phyloP scores from a whole-genome alignment of 1,140 invertebrate species.

The Megalopta genalis region DNA sequence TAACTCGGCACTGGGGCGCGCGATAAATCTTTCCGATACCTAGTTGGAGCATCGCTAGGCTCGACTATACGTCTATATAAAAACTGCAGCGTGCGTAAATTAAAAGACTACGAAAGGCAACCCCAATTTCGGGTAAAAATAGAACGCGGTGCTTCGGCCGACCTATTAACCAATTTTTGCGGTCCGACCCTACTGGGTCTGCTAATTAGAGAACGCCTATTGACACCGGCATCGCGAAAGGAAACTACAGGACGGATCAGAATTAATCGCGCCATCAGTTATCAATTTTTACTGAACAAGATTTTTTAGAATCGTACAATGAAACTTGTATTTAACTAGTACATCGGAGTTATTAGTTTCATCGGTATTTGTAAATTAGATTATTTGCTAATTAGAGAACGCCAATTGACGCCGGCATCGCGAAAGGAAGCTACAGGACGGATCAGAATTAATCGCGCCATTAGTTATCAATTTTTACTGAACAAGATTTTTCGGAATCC shows the following conservation, averaged over 20 bases:
- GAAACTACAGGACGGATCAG: no score
- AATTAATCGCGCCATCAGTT: no score
- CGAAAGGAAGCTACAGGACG: no score
- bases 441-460: no score
- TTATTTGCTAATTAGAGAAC: constrained; percentile 2
- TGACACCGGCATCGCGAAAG: not conserved
- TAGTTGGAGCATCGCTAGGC: not conserved
- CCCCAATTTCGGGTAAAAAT: not conserved
- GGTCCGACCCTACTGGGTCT: not conserved
- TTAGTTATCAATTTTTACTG: no score
- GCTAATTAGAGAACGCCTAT: constrained; percentile 6
- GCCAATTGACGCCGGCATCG: not conserved
- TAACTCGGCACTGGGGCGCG: constrained; percentile 32
- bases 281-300: no score
- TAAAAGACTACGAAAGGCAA: not conserved
- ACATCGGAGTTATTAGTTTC: no score
- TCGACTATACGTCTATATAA: not conserved
- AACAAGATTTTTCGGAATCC: no score
- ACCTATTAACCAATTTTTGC: not conserved
- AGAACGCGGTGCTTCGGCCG: not conserved
- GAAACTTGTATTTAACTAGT: no score
- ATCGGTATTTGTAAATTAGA: no score
- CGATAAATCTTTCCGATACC: constrained; percentile 41
- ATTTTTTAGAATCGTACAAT: no score
- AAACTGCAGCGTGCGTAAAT: not conserved